Conservation (phyloP, 2,113 vertebrate species). For the Ammodytes marinus region DNA sequence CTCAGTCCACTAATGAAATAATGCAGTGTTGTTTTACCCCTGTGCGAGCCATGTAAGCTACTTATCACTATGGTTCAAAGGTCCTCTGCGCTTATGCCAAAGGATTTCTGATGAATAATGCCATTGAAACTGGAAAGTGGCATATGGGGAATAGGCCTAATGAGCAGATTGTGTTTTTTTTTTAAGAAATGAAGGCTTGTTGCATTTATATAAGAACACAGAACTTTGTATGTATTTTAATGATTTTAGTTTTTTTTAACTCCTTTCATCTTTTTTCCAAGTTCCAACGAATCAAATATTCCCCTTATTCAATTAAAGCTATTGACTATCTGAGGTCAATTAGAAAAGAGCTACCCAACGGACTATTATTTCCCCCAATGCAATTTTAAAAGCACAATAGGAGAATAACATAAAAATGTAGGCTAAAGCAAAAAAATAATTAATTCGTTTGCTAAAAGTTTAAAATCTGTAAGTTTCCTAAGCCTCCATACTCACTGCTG, state of each 20-base stretch:
- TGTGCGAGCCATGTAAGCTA: conserved; percentile 65
- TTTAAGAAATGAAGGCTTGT: background rate
- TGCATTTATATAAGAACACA: background rate
- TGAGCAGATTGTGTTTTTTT: background rate
- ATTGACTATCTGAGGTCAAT: background rate
- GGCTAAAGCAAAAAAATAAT: background rate
- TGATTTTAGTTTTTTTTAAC: background rate
- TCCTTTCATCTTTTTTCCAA: background rate
- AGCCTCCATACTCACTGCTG: conserved; percentile 76
- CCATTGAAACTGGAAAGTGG: background rate
- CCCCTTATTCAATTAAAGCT: background rate
- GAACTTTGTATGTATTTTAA: background rate
- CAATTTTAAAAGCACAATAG: background rate
- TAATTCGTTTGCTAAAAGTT: background rate
- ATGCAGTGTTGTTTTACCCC: conserved; percentile 53
- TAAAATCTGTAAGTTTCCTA: background rate
- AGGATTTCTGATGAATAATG: conserved; percentile 5
- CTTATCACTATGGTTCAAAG: conserved; percentile 72
- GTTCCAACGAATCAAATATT: background rate
- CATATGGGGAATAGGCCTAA: background rate
- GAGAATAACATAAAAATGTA: background rate
- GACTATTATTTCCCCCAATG: background rate
- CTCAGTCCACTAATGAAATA: conserved; percentile 57
- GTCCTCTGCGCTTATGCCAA: conserved; percentile 53
- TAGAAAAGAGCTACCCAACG: background rate